Conservation (phyloP, 2,888 invertebrate species). For the Nesidiocoris tenuis region DNA sequence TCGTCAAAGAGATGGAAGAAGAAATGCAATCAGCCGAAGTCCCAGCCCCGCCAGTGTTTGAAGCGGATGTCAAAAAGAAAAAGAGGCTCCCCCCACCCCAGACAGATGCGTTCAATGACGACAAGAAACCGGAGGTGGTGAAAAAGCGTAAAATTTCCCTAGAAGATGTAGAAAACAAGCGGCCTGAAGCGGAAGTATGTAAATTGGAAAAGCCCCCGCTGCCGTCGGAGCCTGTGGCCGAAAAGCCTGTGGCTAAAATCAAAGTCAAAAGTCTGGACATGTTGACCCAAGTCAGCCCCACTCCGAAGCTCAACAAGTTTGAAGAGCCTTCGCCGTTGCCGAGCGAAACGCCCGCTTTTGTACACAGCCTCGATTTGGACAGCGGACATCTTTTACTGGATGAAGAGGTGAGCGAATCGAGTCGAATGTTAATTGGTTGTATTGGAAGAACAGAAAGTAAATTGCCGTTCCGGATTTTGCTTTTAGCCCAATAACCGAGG, state of each 20-base stretch:
- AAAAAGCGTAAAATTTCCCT: slow-evolving; percentile 13
- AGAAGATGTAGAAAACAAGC: slow-evolving; percentile 7
- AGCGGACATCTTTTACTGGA: not conserved
- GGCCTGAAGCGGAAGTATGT: slow-evolving; percentile 15
- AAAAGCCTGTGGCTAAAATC: not conserved
- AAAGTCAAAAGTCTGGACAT: not conserved
- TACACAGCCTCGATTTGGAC: not conserved
- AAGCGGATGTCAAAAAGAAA: slow-evolving; percentile 14
- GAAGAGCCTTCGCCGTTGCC: not conserved
- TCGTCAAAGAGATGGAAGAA: slow-evolving; percentile 32
- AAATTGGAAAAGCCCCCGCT: not conserved
- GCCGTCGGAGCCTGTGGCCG: no score
- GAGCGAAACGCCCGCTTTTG: not conserved
- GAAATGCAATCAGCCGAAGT: not conserved
- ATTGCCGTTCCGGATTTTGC: no score
- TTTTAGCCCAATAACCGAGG: no score
- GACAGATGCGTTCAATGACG: not conserved
- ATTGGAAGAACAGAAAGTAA: no score
- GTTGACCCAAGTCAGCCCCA: not conserved
- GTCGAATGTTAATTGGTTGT: no score
- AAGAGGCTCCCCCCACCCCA: not conserved
- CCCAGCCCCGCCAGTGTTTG: not conserved
- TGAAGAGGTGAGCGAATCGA: not conserved
- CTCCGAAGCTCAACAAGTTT: no score
- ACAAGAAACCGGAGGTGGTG: slow-evolving; percentile 6